phyloP scores from a whole-genome alignment of 2,113 vertebrate species.

The Chionomys nivalis region DNA sequence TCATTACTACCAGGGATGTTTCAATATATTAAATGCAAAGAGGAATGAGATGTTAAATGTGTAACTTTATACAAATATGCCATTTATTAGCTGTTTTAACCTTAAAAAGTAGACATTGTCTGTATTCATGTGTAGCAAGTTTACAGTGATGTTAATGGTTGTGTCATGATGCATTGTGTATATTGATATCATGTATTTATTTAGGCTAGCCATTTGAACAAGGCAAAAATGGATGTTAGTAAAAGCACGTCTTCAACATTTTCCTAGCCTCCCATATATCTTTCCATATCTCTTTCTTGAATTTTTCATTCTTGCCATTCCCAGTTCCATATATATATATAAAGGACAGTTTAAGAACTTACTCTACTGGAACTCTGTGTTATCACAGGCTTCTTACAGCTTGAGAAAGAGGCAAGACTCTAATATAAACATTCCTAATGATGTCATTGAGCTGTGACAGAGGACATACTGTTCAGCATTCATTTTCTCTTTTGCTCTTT shows the following conservation, averaged over 20 bases:
- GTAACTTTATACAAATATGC: neutral
- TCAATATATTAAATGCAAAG: neutral
- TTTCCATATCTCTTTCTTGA: neutral
- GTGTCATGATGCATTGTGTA: neutral
- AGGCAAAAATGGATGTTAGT: neutral
- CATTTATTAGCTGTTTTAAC: neutral
- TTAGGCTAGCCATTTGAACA: neutral
- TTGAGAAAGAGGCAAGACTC: neutral
- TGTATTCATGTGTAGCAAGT: neutral
- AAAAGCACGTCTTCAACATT: neutral
- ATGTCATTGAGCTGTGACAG: neutral
- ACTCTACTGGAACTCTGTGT: neutral
- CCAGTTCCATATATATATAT: neutral
- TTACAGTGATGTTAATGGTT: neutral
- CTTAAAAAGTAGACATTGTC: neutral
- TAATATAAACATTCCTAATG: neutral
- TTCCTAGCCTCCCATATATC: neutral
- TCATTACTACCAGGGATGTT: neutral
- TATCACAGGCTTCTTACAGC: neutral
- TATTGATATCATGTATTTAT: neutral
- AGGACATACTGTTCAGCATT: constrained; percentile 3
- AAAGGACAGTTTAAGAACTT: neutral
- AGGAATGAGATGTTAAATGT: neutral
- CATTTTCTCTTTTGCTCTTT: constrained; percentile 5
- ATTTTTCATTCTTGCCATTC: neutral